Base-by-base conservation (phyloP, 2,888 invertebrate genomes). In the Sericinus montela region DNA sequence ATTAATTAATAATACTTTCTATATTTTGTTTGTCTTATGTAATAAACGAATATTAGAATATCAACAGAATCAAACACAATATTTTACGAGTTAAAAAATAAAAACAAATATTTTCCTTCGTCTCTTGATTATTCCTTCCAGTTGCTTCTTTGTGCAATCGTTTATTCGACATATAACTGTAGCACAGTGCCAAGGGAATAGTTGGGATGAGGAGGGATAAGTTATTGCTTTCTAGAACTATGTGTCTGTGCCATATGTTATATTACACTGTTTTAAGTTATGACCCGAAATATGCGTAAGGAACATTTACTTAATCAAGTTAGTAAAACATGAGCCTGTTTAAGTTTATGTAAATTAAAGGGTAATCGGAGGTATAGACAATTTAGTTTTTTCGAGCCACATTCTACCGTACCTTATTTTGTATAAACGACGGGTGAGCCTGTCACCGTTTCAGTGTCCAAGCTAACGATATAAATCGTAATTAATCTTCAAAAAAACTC, bases 161-260 rank as follows among this genome's bases (percentile, higher is more conserved):
- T 60, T 58, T 63, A 62, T 67, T 65, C 67, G 74, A 73, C 79
- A 82, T 78, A 75, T 78, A 80, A 75, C 74, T 74, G 69, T 77
- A 75, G 72, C 77, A 70, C 69, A 69, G 80, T 76, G 79, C 69
- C 84, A 59, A 78, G 86, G 86, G 87, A 86, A 83, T 86, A 86
- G 84, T 84, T 79, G 77, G 84, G 84, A 83, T 81, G 81, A 79
- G 75, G 74, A 72, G 77, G 80, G 75, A 83, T 88, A 82, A 88
- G 62, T 84, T 86, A 87, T 87, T 71, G 83, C 84, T 79, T 85
- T 85, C 85, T 86, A 75, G 72, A 84, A 85, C 82, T 85, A 83
- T 80, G 79, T 80, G 79, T 80, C 80, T 80, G 74, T 71, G 65
- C 80, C 85, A 84, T 86, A 77, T 86, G 86, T 84, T 83, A 77